Evolutionary conservation across 2,797 vertebrate genomes (phyloP).

Genomic region (Vireo griseus): DNA sequence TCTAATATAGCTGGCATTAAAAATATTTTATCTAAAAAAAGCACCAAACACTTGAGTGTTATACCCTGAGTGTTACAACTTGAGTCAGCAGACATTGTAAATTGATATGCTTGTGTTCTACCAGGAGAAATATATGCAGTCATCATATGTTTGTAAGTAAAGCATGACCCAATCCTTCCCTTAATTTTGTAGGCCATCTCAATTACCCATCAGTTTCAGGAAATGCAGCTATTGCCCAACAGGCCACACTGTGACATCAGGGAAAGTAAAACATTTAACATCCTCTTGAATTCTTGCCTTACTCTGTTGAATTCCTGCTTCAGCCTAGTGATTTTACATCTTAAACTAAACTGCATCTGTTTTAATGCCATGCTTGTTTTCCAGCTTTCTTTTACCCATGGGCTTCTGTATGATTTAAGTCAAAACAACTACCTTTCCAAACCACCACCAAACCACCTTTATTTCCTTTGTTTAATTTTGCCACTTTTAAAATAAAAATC

Average conservation of each 20-base stretch:
- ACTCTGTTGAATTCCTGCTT: neutral
- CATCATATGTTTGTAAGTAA: neutral
- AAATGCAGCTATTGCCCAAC: neutral
- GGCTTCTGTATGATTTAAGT: neutral
- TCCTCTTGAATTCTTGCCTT: neutral
- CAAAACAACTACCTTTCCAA: neutral
- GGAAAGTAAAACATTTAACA: neutral
- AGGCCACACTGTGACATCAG: neutral
- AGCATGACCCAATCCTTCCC: neutral
- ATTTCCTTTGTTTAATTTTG: neutral
- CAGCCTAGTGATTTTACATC: neutral
- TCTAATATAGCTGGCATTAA: neutral
- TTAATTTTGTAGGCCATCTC: neutral
- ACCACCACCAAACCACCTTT: neutral
- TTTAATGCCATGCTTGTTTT: neutral
- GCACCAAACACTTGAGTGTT: neutral
- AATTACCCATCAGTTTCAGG: neutral
- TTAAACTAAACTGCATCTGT: neutral
- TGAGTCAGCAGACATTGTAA: neutral
- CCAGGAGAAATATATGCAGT: neutral
- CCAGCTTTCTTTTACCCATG: neutral
- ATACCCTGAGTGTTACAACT: neutral
- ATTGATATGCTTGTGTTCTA: neutral
- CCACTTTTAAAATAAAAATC: neutral
- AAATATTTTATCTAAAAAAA: neutral